Evolutionary conservation across 2,113 vertebrate genomes (phyloP).

Genomic region (Ammodytes marinus): DNA sequence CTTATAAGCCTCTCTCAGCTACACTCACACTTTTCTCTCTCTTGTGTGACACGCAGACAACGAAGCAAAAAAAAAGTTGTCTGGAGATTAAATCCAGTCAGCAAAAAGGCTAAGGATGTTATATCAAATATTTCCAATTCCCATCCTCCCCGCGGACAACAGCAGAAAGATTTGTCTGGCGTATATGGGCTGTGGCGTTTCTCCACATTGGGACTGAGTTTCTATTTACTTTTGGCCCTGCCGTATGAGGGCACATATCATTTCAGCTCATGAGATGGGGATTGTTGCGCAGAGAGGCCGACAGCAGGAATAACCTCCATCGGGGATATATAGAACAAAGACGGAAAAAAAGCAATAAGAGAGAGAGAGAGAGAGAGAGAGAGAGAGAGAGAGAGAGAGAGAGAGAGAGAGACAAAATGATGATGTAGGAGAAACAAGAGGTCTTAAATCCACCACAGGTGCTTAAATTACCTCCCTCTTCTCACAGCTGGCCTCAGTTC

Average conservation of each 20-base stretch:
- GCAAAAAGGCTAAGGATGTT: conserved; percentile 33
- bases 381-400: conserved; percentile 31
- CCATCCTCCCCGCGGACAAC: conserved; percentile 15
- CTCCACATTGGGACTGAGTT: conserved; percentile 19
- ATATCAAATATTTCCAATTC: conserved; percentile 48
- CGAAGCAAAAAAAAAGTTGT: conserved; percentile 51
- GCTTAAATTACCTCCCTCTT: conserved; percentile 64
- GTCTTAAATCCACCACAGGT: conserved; percentile 70
- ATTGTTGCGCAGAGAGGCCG: conserved; percentile 33
- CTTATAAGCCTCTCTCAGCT: conserved; percentile 40
- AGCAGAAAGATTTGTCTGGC: conserved; percentile 25
- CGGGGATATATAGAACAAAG: conserved; percentile 5
- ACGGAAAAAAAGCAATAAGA: neutral
- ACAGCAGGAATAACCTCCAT: conserved; percentile 34
- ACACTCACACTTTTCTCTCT: conserved; percentile 31
- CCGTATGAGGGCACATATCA: conserved; percentile 33
- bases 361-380: neutral
- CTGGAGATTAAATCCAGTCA: conserved; percentile 54
- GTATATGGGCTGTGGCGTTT: neutral
- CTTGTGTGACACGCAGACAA: conserved; percentile 26
- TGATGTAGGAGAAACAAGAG: conserved; percentile 57
- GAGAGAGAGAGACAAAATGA: conserved; percentile 10
- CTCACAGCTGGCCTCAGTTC: conserved; percentile 63
- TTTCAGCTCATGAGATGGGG: conserved; percentile 36
- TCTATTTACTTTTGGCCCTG: conserved; percentile 49